Conservation (phyloP, 1,140 invertebrate genomes). For the Phocides pigmalion region DNA sequence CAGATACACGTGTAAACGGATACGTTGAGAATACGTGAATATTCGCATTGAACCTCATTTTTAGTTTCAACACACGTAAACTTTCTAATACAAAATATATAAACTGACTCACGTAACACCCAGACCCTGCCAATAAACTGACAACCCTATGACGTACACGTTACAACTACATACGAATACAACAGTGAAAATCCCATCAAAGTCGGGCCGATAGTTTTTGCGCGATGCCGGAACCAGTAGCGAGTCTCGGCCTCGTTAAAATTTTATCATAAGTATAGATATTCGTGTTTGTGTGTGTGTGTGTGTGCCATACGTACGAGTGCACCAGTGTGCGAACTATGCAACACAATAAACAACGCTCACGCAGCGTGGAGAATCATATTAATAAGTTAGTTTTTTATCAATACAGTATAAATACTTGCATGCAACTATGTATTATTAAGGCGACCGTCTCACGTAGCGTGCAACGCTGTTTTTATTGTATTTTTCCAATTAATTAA, state of each 20-base stretch:
- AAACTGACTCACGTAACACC: no score
- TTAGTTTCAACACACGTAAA: no score
- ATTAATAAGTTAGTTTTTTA: slow-evolving; percentile 59
- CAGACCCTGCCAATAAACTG: no score
- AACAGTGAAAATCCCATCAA: slow-evolving; percentile 29
- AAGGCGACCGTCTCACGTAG: slow-evolving; percentile 36
- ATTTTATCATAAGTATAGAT: slow-evolving; percentile 30
- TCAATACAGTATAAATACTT: slow-evolving; percentile 47
- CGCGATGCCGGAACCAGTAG: slow-evolving; percentile 31
- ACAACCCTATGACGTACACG: slow-evolving; percentile 21
- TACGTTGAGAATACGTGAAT: no score
- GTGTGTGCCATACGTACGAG: no score
- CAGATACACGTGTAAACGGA: no score
- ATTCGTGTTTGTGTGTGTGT: slow-evolving; percentile 14
- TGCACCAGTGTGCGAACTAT: slow-evolving; percentile 30
- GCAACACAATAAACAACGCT: slow-evolving; percentile 42
- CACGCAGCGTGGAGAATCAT: slow-evolving; percentile 48
- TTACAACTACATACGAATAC: slow-evolving; percentile 22
- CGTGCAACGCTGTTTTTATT: slow-evolving; percentile 28
- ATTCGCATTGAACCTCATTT: no score
- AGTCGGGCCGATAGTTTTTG: slow-evolving; percentile 27
- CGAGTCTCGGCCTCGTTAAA: slow-evolving; percentile 35
- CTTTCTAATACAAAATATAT: no score
- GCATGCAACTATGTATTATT: slow-evolving; percentile 39
- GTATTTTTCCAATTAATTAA: slow-evolving; percentile 40